phyloP scores from a whole-genome alignment of 2,888 invertebrate species.

The Hirtodrosophila histrioides region DNA sequence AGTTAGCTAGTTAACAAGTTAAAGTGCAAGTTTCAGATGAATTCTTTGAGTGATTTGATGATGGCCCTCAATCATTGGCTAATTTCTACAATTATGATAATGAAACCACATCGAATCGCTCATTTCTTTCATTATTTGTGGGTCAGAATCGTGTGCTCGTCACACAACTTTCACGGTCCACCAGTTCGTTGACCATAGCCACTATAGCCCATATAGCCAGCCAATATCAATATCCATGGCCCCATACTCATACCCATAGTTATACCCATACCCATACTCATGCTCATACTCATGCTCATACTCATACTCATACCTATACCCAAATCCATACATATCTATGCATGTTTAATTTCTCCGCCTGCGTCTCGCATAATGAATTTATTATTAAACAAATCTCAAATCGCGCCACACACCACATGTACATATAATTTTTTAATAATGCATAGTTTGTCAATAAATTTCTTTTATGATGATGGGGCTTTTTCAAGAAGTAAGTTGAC shows the following conservation, averaged over 20 bases:
- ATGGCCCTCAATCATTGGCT: conserved; percentile 33
- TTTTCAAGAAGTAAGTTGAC: conserved; percentile 4
- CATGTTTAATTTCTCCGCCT: conserved; percentile 74
- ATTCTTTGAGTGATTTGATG: background rate
- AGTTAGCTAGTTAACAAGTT: background rate
- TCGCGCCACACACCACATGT: conserved; percentile 68
- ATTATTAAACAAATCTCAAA: conserved; percentile 77
- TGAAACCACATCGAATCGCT: conserved; percentile 40
- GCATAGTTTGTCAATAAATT: conserved; percentile 80
- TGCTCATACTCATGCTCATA: conserved; percentile 1
- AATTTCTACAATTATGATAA: conserved; percentile 66
- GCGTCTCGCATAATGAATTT: conserved; percentile 72
- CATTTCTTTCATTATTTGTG: conserved; percentile 37
- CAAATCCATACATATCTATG: conserved; percentile 58
- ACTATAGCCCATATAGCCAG: conserved; percentile 17
- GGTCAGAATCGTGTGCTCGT: conserved; percentile 71
- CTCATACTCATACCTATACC: conserved; percentile 13
- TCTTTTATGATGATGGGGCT: conserved; percentile 64
- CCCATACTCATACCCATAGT: background rate
- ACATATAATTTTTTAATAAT: conserved; percentile 81
- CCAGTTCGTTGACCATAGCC: conserved; percentile 74
- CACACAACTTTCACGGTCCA: conserved; percentile 73
- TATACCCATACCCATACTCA: background rate
- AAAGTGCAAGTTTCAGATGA: conserved; percentile 14
- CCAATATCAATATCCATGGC: conserved; percentile 43